Evolutionary conservation across 2,888 invertebrate genomes (phyloP).

Genomic region (Chloroclystis v-ata): DNA sequence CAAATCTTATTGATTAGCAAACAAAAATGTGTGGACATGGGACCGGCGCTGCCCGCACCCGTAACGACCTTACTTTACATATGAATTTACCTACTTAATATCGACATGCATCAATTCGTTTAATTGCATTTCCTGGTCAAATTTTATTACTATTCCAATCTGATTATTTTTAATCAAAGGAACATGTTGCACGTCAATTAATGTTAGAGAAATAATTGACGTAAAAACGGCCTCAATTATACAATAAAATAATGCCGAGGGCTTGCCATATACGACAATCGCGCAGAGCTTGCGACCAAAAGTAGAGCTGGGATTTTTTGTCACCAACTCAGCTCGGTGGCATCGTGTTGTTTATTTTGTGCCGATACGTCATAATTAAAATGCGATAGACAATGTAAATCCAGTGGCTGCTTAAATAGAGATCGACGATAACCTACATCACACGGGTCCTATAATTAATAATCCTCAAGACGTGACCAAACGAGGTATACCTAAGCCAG

Average conservation of each 20-base stretch:
- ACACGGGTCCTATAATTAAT: slow-evolving; percentile 55
- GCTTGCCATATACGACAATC: slow-evolving; percentile 49
- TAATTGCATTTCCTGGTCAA: slow-evolving; percentile 70
- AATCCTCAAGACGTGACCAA: slow-evolving; percentile 52
- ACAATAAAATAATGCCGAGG: slow-evolving; percentile 58
- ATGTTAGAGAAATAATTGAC: slow-evolving; percentile 65
- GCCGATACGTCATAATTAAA: slow-evolving; percentile 44
- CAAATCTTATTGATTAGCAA: slow-evolving; percentile 66
- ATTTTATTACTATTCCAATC: slow-evolving; percentile 38
- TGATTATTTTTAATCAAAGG: slow-evolving; percentile 51
- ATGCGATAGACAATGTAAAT: slow-evolving; percentile 36
- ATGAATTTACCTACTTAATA: slow-evolving; percentile 71
- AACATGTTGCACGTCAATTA: slow-evolving; percentile 67
- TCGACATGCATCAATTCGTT: slow-evolving; percentile 74
- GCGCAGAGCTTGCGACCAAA: slow-evolving; percentile 41
- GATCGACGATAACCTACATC: slow-evolving; percentile 50
- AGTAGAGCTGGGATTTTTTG: slow-evolving; percentile 44
- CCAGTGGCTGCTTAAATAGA: slow-evolving; percentile 44
- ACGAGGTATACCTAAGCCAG: slow-evolving; percentile 50
- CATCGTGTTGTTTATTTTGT: slow-evolving; percentile 41
- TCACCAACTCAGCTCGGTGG: slow-evolving; percentile 27
- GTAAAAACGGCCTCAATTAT: slow-evolving; percentile 58
- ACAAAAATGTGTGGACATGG: slow-evolving; percentile 67
- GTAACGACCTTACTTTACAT: slow-evolving; percentile 68
- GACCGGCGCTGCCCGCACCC: slow-evolving; percentile 59